Evolutionary conservation across 2,113 vertebrate genomes (phyloP), one percentile per base, ranked within the genome.

Genomic region (Gasterosteus aculeatus): DNA sequence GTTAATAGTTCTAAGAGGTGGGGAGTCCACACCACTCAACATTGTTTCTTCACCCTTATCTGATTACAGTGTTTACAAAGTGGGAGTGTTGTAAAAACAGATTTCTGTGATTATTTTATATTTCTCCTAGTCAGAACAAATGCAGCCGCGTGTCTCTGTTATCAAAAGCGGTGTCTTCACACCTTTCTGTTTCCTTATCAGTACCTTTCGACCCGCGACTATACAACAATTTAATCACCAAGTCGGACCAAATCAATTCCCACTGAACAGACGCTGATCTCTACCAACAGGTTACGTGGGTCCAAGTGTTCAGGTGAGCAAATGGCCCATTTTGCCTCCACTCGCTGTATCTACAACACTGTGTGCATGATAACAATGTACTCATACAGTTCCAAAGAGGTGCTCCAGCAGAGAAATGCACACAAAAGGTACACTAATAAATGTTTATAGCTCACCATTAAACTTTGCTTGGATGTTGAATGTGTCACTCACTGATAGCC

Each of bases 381-480:
- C 66, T 82, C 82, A 91, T 87, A 87, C 67, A 76, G 78, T 78
- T 83, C 84, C 33, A 19, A 60, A 61, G 72, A 86, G 84, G 90
- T 79, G 90, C 87, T 87, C 72, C 56, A 88, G 81, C 67, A 46
- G 53, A 85, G 85, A 84, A 78, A 84, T 81, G 74, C 81, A 78
- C 75, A 84, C 72, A 92, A 85, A 82, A 85, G 77, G 79, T 85
- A 87, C 74, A 79, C 85, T 69, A 87, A 92, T 94, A 94, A 94
- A 95, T 66, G 71, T 89, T 94, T 94, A 94, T 88, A 83, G 84
- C 84, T 87, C 41, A 39, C 87, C 91, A 93, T 93, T 94, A 94
- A 94, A 93, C 85, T 92, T 92, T 92, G 93, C 92, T 92, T 93
- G 86, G 89, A 91, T 91, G 89, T 91, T 88, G 86, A 89, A 90